phyloP scores from a whole-genome alignment of 2,888 invertebrate species.

The Meandrusa payeni region DNA sequence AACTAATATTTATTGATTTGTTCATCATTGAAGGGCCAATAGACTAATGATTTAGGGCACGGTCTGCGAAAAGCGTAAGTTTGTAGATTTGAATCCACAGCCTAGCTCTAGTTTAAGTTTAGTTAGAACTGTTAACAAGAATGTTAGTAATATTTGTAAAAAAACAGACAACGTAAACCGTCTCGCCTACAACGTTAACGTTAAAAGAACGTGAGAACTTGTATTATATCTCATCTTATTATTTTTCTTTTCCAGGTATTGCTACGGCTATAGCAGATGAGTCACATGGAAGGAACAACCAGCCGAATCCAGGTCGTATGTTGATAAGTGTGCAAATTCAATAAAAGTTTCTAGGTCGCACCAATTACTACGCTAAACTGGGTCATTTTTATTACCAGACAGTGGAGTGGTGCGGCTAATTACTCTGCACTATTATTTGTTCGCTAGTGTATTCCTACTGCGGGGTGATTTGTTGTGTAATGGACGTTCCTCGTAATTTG shows the following conservation, averaged over 20 bases:
- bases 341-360: conserved; percentile 35
- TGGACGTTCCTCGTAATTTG: conserved; percentile 3
- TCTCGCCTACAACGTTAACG: too few relatives aligned
- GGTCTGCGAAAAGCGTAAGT: too few relatives aligned
- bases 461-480: conserved; percentile 13
- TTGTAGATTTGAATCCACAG: too few relatives aligned
- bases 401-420: conserved; percentile 32
- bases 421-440: conserved; percentile 33
- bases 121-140: too few relatives aligned
- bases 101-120: too few relatives aligned
- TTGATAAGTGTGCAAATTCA: conserved; percentile 30
- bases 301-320: conserved; percentile 19
- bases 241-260: conserved; percentile 16
- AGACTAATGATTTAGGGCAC: too few relatives aligned
- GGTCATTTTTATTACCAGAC: conserved; percentile 43
- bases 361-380: conserved; percentile 39
- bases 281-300: conserved; percentile 9
- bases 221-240: not conserved
- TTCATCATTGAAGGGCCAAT: too few relatives aligned
- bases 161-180: too few relatives aligned
- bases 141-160: too few relatives aligned
- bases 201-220: too few relatives aligned
- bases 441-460: conserved; percentile 7
- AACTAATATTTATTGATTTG: too few relatives aligned
- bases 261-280: conserved; percentile 8